Conservation (phyloP, 2,888 invertebrate genomes). For the Scelioninae gen. 1 region DNA sequence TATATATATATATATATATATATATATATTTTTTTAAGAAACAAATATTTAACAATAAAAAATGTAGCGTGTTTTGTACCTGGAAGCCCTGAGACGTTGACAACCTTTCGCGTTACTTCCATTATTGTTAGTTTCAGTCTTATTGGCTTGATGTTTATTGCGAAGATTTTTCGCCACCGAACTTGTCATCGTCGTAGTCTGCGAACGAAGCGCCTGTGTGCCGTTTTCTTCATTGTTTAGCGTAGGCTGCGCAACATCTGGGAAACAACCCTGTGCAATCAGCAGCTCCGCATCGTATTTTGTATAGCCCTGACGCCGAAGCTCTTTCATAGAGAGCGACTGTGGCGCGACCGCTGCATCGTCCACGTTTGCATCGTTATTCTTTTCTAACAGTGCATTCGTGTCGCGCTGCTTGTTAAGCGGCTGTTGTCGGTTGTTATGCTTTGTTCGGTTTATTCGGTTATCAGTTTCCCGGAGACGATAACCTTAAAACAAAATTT, state of each 20-base stretch:
- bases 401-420: constrained; percentile 80
- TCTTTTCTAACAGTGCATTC: constrained; percentile 80
- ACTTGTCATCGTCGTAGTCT: constrained; percentile 75
- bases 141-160: constrained; percentile 81
- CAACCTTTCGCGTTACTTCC: constrained; percentile 76
- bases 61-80: no score
- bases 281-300: constrained; percentile 95
- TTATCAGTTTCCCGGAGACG: constrained; percentile 97
- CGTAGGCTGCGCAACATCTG: constrained; percentile 86
- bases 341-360: constrained; percentile 86
- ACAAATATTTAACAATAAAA: no score
- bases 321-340: constrained; percentile 91
- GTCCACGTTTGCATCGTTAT: constrained; percentile 77
- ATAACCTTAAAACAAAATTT: constrained; percentile 87
- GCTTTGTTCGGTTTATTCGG: constrained; percentile 93
- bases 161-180: constrained; percentile 81
- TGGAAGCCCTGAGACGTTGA: constrained; percentile 81
- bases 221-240: constrained; percentile 78
- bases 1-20: no score
- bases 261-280: constrained; percentile 92
- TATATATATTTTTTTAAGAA: no score
- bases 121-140: constrained; percentile 77
- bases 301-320: constrained; percentile 93
- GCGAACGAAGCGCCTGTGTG: constrained; percentile 74
- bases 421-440: constrained; percentile 82